Percentiles rank a stretch among this genome's conserved stretches.
These are phyloP conservation scores for Glossosoma conforme DNA, from an alignment of 1,140 invertebrate genomes.

Conservation along the genomic window DNA sequence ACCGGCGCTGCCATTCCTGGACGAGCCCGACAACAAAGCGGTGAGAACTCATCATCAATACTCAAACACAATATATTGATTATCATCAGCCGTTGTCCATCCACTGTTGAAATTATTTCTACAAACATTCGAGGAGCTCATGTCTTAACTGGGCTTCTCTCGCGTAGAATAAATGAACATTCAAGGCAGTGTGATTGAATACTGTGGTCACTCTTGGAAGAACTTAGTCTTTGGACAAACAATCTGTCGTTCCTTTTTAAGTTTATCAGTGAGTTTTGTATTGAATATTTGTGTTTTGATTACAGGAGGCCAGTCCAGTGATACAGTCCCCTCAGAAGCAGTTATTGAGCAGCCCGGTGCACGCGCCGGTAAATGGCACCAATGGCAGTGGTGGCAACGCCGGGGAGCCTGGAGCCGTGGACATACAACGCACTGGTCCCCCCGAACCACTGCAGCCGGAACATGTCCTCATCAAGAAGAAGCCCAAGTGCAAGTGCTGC, in stretches of 20 bases:
- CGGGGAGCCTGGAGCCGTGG: constrained; percentile 55
- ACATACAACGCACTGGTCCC: constrained; percentile 68
- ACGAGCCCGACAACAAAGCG: constrained; percentile 40
- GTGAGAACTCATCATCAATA: too few relatives aligned
- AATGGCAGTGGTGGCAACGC: constrained; percentile 34
- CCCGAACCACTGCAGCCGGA: constrained; percentile 74
- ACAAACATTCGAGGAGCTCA: too few relatives aligned
- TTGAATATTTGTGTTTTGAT: constrained; percentile 14
- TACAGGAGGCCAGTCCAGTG: constrained; percentile 38
- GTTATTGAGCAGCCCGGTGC: constrained; percentile 35
- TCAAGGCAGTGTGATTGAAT: too few relatives aligned
- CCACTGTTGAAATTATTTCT: too few relatives aligned
- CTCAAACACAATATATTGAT: too few relatives aligned
- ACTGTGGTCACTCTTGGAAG: too few relatives aligned
- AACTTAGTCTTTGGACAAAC: too few relatives aligned
- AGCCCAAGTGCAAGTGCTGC: constrained; percentile 86
- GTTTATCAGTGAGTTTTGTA: too few relatives aligned
- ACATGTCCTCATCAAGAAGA: constrained; percentile 83
- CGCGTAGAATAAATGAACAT: too few relatives aligned
- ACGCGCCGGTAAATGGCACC: constrained; percentile 37
- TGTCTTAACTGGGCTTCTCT: too few relatives aligned
- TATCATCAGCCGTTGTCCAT: too few relatives aligned
- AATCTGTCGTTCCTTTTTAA: too few relatives aligned
- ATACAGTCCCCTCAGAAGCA: constrained; percentile 41
- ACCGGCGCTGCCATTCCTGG: constrained; percentile 36